phyloP scores from a whole-genome alignment of 2,797 vertebrate genomes.

The Thalassophryne amazonica region DNA sequence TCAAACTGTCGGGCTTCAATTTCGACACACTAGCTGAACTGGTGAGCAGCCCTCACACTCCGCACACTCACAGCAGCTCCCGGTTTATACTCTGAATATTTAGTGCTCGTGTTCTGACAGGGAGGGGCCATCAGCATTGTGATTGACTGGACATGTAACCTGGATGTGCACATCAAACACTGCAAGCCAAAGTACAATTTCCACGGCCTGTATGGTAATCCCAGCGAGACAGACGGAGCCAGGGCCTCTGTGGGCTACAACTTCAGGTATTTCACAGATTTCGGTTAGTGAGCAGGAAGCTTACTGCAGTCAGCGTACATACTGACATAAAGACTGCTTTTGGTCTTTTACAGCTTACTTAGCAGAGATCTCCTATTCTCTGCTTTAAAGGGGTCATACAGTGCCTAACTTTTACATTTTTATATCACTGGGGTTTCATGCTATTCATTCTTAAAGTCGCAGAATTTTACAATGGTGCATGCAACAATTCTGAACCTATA shows the following conservation, averaged over 20 bases:
- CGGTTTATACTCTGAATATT: too few species aligned
- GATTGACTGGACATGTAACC: constrained; percentile 92
- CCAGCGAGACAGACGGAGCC: constrained; percentile 54
- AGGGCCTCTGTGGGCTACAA: constrained; percentile 89
- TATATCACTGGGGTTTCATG: too few species aligned
- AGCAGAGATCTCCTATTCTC: too few species aligned
- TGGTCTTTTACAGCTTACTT: too few species aligned
- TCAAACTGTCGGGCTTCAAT: constrained; percentile 83
- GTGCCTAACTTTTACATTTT: too few species aligned
- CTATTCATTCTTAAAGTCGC: too few species aligned
- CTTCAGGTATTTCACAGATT: constrained; percentile 82
- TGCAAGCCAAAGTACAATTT: constrained; percentile 88
- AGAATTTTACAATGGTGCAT: too few species aligned
- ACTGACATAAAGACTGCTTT: too few species aligned
- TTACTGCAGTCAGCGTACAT: too few species aligned
- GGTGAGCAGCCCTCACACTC: constrained; percentile 66
- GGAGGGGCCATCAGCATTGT: constrained; percentile 91
- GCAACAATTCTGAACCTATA: too few species aligned
- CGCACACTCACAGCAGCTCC: not conserved
- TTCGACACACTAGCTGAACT: constrained; percentile 82
- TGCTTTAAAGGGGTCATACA: too few species aligned
- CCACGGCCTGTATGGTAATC: constrained; percentile 86
- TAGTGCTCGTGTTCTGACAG: constrained; percentile 63
- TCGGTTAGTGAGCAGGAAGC: not conserved
- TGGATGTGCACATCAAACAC: constrained; percentile 78